Percentiles rank a stretch among this genome's conserved stretches.
Conservation (phyloP, 1,140 invertebrate species). For the Globodera rostochiensis region DNA sequence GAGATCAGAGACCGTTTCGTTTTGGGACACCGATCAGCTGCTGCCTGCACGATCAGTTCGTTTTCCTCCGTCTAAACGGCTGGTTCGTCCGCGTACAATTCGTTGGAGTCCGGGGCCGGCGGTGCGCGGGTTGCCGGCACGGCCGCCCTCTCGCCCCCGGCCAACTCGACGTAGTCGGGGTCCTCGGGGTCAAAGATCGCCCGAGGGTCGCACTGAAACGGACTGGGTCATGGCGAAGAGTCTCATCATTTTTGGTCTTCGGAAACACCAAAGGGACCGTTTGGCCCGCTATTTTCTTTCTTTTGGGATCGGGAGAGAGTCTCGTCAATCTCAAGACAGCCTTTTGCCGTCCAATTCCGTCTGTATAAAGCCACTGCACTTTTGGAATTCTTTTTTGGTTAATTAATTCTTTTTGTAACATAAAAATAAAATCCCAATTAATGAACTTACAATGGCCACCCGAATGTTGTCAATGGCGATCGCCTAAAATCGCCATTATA, state of each 20-base stretch:
- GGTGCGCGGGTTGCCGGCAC: not conserved
- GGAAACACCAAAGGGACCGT: too few species aligned
- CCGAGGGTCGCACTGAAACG: slow-evolving; percentile 35
- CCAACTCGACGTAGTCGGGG: slow-evolving; percentile 1
- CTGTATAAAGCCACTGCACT: too few species aligned
- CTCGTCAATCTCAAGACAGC: too few species aligned
- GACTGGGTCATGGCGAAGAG: too few species aligned
- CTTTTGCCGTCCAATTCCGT: too few species aligned
- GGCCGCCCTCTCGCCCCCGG: too few species aligned
- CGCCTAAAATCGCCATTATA: slow-evolving; percentile 19
- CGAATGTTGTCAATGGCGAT: slow-evolving; percentile 64
- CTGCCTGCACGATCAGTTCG: not conserved
- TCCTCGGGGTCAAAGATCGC: not conserved
- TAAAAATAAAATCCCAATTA: not conserved
- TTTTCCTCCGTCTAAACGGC: not conserved
- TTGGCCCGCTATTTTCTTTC: too few species aligned
- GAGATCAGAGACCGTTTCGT: not conserved
- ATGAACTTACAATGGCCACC: slow-evolving; percentile 51
- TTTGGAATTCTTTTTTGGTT: too few species aligned
- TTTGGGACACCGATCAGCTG: not conserved
- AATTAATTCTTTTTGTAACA: not conserved
- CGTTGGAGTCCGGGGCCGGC: not conserved
- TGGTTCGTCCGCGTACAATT: not conserved
- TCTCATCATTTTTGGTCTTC: too few species aligned
- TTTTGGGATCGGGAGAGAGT: too few species aligned